A percentile compares a stretch with the other conserved stretches of the same genome.
Conservation (phyloP, 1,140 invertebrate species). For the Caenorhabditis latens region DNA sequence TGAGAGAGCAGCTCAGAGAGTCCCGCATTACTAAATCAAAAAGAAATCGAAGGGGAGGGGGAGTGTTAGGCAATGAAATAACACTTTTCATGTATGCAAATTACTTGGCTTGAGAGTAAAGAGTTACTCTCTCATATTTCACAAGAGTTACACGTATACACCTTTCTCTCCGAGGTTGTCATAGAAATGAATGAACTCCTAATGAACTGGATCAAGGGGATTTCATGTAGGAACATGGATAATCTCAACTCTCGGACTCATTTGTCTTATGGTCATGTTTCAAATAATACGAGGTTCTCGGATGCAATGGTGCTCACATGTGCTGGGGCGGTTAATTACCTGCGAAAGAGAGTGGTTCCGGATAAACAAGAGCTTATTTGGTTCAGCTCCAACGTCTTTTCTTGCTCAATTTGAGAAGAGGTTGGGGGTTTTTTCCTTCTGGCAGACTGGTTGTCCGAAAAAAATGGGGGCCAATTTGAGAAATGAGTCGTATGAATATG, state of each 20-base stretch:
- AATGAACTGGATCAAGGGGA: slow-evolving; percentile 4
- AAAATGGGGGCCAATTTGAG: slow-evolving; percentile 51
- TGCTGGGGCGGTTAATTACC: slow-evolving; percentile 50
- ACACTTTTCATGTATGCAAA: slow-evolving; percentile 50
- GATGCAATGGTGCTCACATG: slow-evolving; percentile 3
- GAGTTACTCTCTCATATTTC: slow-evolving; percentile 15
- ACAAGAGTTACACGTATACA: background rate
- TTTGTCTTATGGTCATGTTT: slow-evolving; percentile 49
- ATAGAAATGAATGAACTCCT: slow-evolving; percentile 7
- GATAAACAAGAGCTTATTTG: slow-evolving; percentile 55
- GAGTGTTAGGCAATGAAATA: slow-evolving; percentile 42
- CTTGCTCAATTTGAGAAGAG: slow-evolving; percentile 52
- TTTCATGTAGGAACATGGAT: background rate
- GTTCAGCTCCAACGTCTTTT: background rate
- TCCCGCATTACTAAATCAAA: slow-evolving; percentile 48
- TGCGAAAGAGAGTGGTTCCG: slow-evolving; percentile 51
- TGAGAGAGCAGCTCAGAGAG: background rate
- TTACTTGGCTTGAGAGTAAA: background rate
- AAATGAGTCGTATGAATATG: slow-evolving; percentile 43
- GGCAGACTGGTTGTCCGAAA: background rate
- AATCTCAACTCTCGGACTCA: slow-evolving; percentile 19
- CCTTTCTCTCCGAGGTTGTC: background rate
- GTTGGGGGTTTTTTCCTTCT: slow-evolving; percentile 10
- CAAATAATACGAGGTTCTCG: slow-evolving; percentile 52
- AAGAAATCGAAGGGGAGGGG: slow-evolving; percentile 23